Conservation (phyloP, 2,888 invertebrate genomes). For the Yponomeuta evonymella region DNA sequence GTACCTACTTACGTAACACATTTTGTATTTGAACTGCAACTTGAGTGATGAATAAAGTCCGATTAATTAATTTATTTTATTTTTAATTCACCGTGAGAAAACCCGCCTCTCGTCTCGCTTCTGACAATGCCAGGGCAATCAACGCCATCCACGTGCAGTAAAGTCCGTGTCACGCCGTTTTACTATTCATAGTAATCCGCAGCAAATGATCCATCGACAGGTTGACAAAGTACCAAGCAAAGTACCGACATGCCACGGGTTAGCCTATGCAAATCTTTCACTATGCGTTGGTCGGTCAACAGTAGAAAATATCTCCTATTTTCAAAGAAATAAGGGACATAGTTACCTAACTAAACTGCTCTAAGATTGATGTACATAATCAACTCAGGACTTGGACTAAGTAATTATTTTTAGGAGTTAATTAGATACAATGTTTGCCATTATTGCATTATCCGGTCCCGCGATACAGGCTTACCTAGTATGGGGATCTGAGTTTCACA, state of each 20-base stretch:
- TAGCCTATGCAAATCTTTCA: slow-evolving; percentile 18
- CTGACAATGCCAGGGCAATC: too few species aligned
- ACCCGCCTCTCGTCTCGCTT: too few species aligned
- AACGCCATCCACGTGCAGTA: not conserved
- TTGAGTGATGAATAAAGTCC: too few species aligned
- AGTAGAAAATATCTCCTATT: not conserved
- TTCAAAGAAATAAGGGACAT: not conserved
- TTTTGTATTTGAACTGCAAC: too few species aligned
- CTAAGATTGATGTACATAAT: slow-evolving; percentile 9
- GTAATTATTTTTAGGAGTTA: slow-evolving; percentile 5
- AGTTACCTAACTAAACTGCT: not conserved
- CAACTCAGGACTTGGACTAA: not conserved
- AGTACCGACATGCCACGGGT: slow-evolving; percentile 17
- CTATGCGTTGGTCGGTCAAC: not conserved
- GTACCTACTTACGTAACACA: too few species aligned
- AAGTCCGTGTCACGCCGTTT: not conserved
- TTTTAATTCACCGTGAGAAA: too few species aligned
- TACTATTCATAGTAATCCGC: slow-evolving; percentile 5
- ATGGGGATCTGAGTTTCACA: too few species aligned
- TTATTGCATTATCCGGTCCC: too few species aligned
- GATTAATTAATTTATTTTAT: too few species aligned
- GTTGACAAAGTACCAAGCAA: slow-evolving; percentile 23
- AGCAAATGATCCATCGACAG: slow-evolving; percentile 20
- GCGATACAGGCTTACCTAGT: too few species aligned
- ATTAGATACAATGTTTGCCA: not conserved